A percentile compares a stretch with the other conserved stretches of the same genome.
phyloP scores from a whole-genome alignment of 2,113 vertebrate species.

The Eleginops maclovinus region DNA sequence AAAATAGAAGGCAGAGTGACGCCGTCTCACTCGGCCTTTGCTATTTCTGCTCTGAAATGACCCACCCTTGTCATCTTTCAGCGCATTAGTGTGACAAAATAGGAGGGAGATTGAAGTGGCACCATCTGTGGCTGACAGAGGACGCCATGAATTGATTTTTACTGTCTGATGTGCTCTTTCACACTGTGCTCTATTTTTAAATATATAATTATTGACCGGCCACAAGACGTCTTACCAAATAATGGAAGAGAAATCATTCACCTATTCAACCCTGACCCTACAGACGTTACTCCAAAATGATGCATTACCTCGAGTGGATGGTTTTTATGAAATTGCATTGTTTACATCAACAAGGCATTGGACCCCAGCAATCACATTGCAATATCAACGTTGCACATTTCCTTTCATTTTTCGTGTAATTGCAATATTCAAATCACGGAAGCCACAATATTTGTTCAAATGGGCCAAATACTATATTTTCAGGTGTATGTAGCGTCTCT shows the following conservation, averaged over 20 bases:
- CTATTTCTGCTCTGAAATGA: constrained; percentile 72
- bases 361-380: background rate
- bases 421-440: too few species aligned
- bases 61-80: constrained; percentile 75
- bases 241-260: constrained; percentile 13
- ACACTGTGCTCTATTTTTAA: constrained; percentile 5
- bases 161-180: constrained; percentile 63
- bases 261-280: background rate
- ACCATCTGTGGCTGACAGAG: constrained; percentile 71
- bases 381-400: background rate
- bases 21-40: constrained; percentile 61
- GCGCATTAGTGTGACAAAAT: constrained; percentile 77
- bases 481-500: too few species aligned
- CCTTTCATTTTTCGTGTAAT: too few species aligned
- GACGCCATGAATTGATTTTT: constrained; percentile 72
- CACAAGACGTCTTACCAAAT: constrained; percentile 20
- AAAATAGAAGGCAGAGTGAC: constrained; percentile 67
- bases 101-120: constrained; percentile 76
- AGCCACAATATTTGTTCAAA: too few species aligned
- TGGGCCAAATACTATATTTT: too few species aligned
- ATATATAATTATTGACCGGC: constrained; percentile 11
- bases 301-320: constrained; percentile 8
- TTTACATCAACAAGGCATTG: background rate
- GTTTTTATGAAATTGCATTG: background rate
- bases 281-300: background rate